A percentile compares a stretch with the other conserved stretches of the same genome.
phyloP scores from a whole-genome alignment of 92 coral and sea anemone species.

The Porites cylindrica region DNA sequence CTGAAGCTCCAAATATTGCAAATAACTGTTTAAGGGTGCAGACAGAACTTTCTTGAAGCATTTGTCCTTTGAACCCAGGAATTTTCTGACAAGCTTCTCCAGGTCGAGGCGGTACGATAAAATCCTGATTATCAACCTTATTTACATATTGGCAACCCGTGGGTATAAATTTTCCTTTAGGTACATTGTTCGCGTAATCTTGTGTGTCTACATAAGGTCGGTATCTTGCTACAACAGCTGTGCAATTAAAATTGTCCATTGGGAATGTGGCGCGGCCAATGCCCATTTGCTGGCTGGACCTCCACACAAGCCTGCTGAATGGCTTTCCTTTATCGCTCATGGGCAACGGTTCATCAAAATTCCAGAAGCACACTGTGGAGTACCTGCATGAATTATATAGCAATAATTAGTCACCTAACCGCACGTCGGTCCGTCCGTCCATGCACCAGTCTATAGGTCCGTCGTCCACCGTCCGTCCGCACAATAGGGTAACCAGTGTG shows the following conservation, averaged over 20 bases:
- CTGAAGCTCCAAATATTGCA: conserved; percentile 81
- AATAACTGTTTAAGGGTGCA: conserved; percentile 81
- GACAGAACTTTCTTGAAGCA: conserved; percentile 59
- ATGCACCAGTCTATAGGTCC: no score
- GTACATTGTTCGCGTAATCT: conserved; percentile 63
- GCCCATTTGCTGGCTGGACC: conserved; percentile 71
- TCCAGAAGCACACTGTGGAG: conserved; percentile 85
- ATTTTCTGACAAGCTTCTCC: conserved; percentile 45
- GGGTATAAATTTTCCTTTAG: conserved; percentile 73
- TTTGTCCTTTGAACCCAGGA: conserved; percentile 73
- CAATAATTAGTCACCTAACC: no score
- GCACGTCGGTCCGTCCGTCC: no score
- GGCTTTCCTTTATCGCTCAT: conserved; percentile 67
- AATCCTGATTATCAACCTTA: conserved; percentile 53
- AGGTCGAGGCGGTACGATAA: conserved; percentile 57
- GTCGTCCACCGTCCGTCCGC: no score
- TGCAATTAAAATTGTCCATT: conserved; percentile 72
- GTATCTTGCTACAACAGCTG: conserved; percentile 88
- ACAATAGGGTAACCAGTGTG: no score
- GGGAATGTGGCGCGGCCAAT: conserved; percentile 83
- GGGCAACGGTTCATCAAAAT: conserved; percentile 65
- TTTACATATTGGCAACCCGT: conserved; percentile 67
- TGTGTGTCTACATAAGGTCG: conserved; percentile 70
- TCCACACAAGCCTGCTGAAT: conserved; percentile 88
- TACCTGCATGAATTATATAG: conserved; percentile 63